Conservation (phyloP, 1,140 invertebrate species). For the Atta cephalotes region DNA sequence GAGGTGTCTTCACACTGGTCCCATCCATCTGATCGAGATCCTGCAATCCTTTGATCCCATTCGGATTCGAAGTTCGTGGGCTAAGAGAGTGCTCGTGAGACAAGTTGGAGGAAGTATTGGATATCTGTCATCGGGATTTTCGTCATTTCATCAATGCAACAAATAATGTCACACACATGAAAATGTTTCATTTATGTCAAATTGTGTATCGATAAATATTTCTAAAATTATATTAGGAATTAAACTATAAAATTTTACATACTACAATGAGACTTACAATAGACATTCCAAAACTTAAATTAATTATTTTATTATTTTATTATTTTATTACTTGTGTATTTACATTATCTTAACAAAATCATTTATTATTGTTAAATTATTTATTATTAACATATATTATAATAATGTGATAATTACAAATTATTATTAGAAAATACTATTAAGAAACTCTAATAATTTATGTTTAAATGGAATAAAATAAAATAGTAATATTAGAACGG, state of each 20-base stretch:
- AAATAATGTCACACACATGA: background rate
- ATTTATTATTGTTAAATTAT: background rate
- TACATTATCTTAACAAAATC: no score
- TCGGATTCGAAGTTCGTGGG: constrained; percentile 74
- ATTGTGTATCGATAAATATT: background rate
- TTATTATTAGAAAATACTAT: background rate
- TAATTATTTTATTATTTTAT: background rate
- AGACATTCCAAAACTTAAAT: background rate
- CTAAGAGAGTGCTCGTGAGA: constrained; percentile 72
- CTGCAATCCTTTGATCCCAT: constrained; percentile 79
- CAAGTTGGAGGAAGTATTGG: constrained; percentile 60
- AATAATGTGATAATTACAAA: background rate
- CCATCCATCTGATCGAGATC: constrained; percentile 79
- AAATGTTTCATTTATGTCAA: background rate
- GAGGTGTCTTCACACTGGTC: constrained; percentile 68
- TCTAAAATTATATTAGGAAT: background rate
- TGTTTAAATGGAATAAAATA: background rate
- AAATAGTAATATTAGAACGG: no score
- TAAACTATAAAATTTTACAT: background rate
- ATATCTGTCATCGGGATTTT: constrained; percentile 61
- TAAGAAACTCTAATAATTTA: background rate
- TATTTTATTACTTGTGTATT: no score
- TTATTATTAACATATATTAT: background rate
- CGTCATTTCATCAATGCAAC: constrained; percentile 48
- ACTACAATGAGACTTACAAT: background rate